Conservation (phyloP, 2,888 invertebrate genomes). For the Noctua fimbriata region DNA sequence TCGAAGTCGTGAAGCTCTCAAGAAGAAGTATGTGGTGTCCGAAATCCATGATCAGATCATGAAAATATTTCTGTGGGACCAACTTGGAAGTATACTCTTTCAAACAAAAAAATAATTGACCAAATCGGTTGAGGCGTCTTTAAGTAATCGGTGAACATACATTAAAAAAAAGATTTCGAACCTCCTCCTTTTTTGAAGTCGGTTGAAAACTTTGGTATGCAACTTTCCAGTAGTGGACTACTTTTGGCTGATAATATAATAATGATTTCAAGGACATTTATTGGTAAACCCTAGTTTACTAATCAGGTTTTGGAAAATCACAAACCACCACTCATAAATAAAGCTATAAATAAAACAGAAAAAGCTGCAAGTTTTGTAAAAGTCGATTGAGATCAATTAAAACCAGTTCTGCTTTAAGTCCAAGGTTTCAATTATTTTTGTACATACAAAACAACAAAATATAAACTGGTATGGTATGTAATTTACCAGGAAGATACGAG, state of each 20-base stretch:
- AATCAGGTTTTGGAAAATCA: neutral
- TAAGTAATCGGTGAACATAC: too few species aligned
- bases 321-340: neutral
- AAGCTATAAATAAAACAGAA: constrained; percentile 7
- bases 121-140: too few species aligned
- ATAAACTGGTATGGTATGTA: constrained; percentile 19
- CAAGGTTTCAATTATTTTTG: constrained; percentile 46
- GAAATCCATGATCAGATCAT: too few species aligned
- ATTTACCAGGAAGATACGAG: constrained; percentile 43
- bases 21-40: too few species aligned
- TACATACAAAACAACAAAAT: constrained; percentile 15
- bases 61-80: too few species aligned
- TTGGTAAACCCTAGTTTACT: neutral
- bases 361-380: constrained; percentile 16
- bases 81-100: too few species aligned
- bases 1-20: neutral
- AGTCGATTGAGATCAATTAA: constrained; percentile 42
- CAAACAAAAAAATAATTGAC: too few species aligned
- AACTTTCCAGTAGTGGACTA: neutral
- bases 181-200: too few species aligned
- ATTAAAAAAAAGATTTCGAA: too few species aligned
- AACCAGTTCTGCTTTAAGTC: constrained; percentile 40
- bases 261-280: neutral
- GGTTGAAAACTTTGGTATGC: neutral
- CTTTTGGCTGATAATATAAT: neutral